Base-by-base conservation (phyloP, 1,140 invertebrate genomes). In the Macrobrachium nipponense region DNA sequence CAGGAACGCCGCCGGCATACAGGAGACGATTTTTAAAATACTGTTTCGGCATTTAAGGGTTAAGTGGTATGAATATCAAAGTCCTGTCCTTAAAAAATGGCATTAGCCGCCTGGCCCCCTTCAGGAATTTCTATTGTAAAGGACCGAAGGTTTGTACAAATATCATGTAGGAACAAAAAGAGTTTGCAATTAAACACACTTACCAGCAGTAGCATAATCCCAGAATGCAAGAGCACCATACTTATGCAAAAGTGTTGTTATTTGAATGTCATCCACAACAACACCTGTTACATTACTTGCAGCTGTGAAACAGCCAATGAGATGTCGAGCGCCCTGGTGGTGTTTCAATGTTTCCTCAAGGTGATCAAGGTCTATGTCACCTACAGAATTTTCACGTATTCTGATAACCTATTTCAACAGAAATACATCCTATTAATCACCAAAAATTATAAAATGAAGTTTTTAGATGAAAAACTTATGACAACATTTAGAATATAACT, bases 231-330 rank as follows among this genome's bases (percentile, higher is more conserved):
- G 92, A 5, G 96, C 96, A 5, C 94, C 95, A 90, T 96, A 95
- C 89, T 95, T 94, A 90, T 97, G 96, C 11, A 98, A 92, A 2
- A 97, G 91, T 17, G 95, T 91, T 2, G 96, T 97, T 11, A 97
- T 95, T 0, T 94, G 94, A 51, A 97, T 94, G 89, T 97, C 96
- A 92, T 98, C 96, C 72, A 94, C 94, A 70, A 97, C 90, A 78
- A 96, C 94, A n/a, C 97, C 97, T 14, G 97, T 98, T 20, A 98
- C 94, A 90, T 97, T 97, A 60, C 96, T 97, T 0, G 96, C 96
- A 0, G 96, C 96, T 73, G 95, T 94, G 90, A 98, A 97, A 91
- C 95, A 96, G 5, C 97, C 97, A 82, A 98, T 95, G 91, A 98
- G 91, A 90, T 93, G 92, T 18, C 88, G 82, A 77, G 87, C 87